Percentiles rank a stretch among this genome's conserved stretches.
Conservation (phyloP, 2,797 vertebrate genomes). For the Rhinichthys osculus region DNA sequence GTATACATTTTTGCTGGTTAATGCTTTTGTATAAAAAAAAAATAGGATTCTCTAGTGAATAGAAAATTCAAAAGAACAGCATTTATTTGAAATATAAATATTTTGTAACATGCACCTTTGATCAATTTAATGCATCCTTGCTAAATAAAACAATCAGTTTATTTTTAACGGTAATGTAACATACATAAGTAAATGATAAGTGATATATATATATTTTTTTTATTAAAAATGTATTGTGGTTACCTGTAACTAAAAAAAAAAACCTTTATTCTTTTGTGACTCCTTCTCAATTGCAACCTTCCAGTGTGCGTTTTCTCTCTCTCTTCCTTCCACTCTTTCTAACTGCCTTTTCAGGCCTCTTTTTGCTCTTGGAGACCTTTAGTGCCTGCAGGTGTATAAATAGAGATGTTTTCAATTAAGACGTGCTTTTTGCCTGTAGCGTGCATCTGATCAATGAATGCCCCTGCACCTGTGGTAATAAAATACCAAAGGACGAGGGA, state of each 20-base stretch:
- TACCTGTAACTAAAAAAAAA: neutral
- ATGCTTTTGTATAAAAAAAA: neutral
- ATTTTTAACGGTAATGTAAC: neutral
- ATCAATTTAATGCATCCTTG: neutral
- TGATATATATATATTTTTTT: neutral
- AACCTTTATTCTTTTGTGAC: slow-evolving; percentile 9
- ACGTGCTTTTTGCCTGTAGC: slow-evolving; percentile 78
- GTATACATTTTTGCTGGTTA: neutral
- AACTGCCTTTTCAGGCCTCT: slow-evolving; percentile 52
- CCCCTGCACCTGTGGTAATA: slow-evolving; percentile 89
- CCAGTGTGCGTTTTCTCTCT: slow-evolving; percentile 21
- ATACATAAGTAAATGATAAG: neutral
- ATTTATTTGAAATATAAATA: neutral
- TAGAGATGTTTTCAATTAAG: slow-evolving; percentile 86
- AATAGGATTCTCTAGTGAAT: neutral
- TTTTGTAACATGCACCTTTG: neutral
- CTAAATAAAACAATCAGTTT: neutral
- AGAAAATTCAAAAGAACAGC: neutral
- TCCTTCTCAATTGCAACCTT: slow-evolving; percentile 26
- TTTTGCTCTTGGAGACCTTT: slow-evolving; percentile 78
- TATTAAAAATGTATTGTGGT: neutral
- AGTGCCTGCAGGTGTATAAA: slow-evolving; percentile 88
- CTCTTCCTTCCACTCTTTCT: slow-evolving; percentile 39
- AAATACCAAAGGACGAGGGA: slow-evolving; percentile 77
- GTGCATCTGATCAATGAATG: slow-evolving; percentile 84